Evolutionary conservation across 2,797 vertebrate genomes (phyloP), one percentile per base, ranked within the genome.

Genomic region (Ctenosaura bakeri): DNA sequence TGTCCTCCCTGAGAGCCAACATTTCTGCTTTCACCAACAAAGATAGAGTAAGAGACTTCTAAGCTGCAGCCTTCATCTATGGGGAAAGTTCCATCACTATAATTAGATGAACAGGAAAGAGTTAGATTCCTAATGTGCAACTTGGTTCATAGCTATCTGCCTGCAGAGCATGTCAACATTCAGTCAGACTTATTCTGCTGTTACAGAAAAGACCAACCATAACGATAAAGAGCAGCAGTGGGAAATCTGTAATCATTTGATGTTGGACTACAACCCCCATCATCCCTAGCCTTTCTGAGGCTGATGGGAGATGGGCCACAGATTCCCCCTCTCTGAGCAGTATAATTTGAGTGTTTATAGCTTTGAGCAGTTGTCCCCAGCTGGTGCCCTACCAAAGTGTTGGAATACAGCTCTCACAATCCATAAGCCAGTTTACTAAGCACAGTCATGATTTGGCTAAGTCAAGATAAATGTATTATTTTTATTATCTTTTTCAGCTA

Each of bases 21-120:
- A 83, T 95, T 97, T 84, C 92, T 95, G 89, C 94, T 97, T 93
- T 97, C 95, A 62, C 97, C 96, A 89, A 96, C 91, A 92, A 96
- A 97, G 93, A 96, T 88, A 80, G 96, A 97, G 76, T 0, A 13
- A 29, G 94, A 76, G 50, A 96, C 95, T 92, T 97, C 96, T 74
- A 94, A 89, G 81, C 95, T 96, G 64, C 95, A 96, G 54, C 96
- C 83, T 38, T 94, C 94, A 0, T 96, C 96, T 66, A 94, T 95
- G 0, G 84, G 96, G 88, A 96, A 96, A 88, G 95, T 96, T 85
- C 95, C 96, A 94, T 94, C 96, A 24, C 96, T 97, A 91, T 52
- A 90, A 89, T 92, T 76, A 83, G 66, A 92, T 46, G 35, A 85
- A 59, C 50, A 90, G 2, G n/a, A 32, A 85, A 90, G 81, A 89